Conservation (phyloP, 2,113 vertebrate genomes). For the Poecilia latipinna region DNA sequence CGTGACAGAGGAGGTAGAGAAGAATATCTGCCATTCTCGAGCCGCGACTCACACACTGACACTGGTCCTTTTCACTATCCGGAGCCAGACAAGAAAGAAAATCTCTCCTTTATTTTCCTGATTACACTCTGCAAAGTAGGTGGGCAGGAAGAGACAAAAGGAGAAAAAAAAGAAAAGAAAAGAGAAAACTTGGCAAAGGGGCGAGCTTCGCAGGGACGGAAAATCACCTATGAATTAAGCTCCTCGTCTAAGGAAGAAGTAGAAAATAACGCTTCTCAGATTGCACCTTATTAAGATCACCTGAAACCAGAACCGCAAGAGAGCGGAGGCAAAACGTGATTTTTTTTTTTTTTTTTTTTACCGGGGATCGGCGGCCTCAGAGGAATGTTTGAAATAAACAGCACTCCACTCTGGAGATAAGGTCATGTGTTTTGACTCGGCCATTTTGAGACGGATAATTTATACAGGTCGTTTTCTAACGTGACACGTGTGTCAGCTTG, state of each 20-base stretch:
- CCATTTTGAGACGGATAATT: slow-evolving; percentile 43
- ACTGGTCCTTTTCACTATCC: slow-evolving; percentile 50
- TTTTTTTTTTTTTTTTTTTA: neutral
- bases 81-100: slow-evolving; percentile 25
- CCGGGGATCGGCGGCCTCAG: neutral
- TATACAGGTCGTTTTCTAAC: slow-evolving; percentile 25
- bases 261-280: neutral
- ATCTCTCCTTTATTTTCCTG: slow-evolving; percentile 15
- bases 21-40: slow-evolving; percentile 70
- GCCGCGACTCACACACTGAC: slow-evolving; percentile 42
- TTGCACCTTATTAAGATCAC: neutral
- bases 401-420: slow-evolving; percentile 16
- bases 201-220: neutral
- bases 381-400: slow-evolving; percentile 36
- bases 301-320: neutral
- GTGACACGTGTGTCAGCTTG: slow-evolving; percentile 51
- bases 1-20: slow-evolving; percentile 47
- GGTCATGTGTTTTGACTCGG: slow-evolving; percentile 45
- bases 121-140: neutral
- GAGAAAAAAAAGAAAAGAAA: slow-evolving; percentile 3
- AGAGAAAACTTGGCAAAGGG: neutral
- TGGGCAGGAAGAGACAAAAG: neutral
- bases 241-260: neutral
- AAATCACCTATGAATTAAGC: neutral
- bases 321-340: neutral